Conservation (phyloP, 2,797 vertebrate genomes). For the Cryptoblepharus egeriae region DNA sequence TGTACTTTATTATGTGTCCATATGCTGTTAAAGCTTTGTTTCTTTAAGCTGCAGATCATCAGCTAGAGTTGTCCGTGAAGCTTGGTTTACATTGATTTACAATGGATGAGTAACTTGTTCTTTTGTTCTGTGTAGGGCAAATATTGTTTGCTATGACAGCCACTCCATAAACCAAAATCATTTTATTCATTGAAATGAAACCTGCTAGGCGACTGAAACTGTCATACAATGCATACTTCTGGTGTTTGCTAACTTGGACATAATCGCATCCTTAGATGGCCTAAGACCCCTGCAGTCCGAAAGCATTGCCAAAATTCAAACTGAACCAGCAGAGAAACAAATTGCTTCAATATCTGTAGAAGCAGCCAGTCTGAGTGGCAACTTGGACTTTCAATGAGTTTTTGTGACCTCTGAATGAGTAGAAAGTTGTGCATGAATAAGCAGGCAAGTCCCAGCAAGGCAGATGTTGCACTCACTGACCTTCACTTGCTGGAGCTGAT, state of each 20-base stretch:
- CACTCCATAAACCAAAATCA: background rate
- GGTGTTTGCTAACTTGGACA: background rate
- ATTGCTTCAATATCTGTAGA: constrained; percentile 36
- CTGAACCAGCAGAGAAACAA: background rate
- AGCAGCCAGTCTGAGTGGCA: constrained; percentile 47
- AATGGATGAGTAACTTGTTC: background rate
- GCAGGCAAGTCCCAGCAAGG: constrained; percentile 53
- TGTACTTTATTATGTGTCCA: background rate
- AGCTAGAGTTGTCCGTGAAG: background rate
- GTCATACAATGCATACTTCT: background rate
- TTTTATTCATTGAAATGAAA: background rate
- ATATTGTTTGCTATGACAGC: background rate
- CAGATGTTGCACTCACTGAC: constrained; percentile 70
- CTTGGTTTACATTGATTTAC: constrained; percentile 7
- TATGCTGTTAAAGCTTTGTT: background rate
- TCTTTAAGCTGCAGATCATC: background rate
- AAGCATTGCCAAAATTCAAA: background rate
- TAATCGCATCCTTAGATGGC: background rate
- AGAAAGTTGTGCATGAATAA: constrained; percentile 56
- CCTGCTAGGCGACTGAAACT: constrained; percentile 7
- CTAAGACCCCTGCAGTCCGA: background rate
- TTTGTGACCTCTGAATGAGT: constrained; percentile 63
- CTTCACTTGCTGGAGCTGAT: constrained; percentile 66
- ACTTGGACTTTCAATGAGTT: constrained; percentile 55
- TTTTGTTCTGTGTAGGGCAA: background rate